Base-by-base conservation (phyloP, 2,113 vertebrate genomes). In the Corydoras maculifer region DNA sequence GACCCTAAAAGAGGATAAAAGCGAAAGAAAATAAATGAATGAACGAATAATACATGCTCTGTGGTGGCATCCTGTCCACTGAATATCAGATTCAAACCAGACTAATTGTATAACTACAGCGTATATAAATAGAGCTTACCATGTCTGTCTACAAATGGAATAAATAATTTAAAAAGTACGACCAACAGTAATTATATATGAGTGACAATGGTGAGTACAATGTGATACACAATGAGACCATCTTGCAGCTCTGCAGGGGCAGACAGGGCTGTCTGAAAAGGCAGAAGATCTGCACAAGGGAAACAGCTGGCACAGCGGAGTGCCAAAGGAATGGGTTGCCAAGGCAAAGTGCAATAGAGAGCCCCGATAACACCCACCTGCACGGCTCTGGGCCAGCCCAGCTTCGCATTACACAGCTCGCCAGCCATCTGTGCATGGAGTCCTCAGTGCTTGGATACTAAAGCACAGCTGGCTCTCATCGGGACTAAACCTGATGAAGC, bases 291-390 rank as follows among this genome's bases (percentile, higher is more conserved):
- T 30, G 25, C 65, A 74, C 67, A 43, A 73, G 57, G 72, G 63
- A 74, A 74, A 78, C 74, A 81, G 72, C 79, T 75, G 77, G 74
- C 62, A 77, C 55, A 30, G 72, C 57, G 63, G 62, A 67, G 48
- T 7, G 69, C 62, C 65, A 32, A 57, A 64, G 70, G 62, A 43
- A 49, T 62, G 57, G 65, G 29, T 61, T 68, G 65, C 30, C 77
- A 62, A 62, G 66, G 58, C 67, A 54, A 70, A 68, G 18, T 43
- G 10, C 60, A 73, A 69, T 55, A 58, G 74, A 69, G 54, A 63
- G 69, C 75, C 69, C 73, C 73, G 73, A 81, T 77, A 78, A 59
- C 54, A 61, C 51, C 64, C 73, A 77, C 77, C 77, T 77, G 80
- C 70, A 66, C 61, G 55, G 66, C 80, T 70, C 58, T 50, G 32